phyloP scores from a whole-genome alignment of 2,113 vertebrate species.

The Empidonax traillii region DNA sequence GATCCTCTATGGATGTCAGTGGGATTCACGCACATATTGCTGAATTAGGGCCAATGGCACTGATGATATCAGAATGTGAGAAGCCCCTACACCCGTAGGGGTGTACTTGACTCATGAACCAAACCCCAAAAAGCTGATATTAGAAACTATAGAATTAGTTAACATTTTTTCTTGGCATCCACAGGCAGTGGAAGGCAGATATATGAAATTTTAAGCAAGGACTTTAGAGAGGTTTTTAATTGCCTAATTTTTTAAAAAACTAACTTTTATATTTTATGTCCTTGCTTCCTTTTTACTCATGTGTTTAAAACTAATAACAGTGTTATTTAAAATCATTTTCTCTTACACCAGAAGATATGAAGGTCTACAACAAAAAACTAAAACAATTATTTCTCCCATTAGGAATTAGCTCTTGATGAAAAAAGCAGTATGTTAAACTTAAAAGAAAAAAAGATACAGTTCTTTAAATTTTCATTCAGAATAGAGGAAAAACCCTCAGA shows the following conservation, averaged over 20 bases:
- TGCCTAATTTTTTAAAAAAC: background rate
- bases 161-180: background rate
- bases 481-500: background rate
- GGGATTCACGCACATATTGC: background rate
- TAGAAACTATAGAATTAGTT: background rate
- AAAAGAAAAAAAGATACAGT: background rate
- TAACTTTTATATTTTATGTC: background rate
- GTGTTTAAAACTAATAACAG: constrained; percentile 7
- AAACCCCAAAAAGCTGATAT: background rate
- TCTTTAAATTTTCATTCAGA: constrained; percentile 12
- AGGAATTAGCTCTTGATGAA: background rate
- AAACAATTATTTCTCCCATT: constrained; percentile 21
- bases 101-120: background rate
- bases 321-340: background rate
- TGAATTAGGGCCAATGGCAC: background rate
- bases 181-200: background rate
- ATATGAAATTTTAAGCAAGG: background rate
- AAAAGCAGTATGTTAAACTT: background rate
- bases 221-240: background rate
- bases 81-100: background rate
- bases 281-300: background rate
- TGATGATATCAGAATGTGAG: background rate
- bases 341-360: background rate
- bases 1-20: background rate
- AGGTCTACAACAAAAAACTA: background rate